Percentiles rank a stretch among this genome's conserved stretches.
phyloP scores from a whole-genome alignment of 2,113 vertebrate species.

The Ciconia maguari region DNA sequence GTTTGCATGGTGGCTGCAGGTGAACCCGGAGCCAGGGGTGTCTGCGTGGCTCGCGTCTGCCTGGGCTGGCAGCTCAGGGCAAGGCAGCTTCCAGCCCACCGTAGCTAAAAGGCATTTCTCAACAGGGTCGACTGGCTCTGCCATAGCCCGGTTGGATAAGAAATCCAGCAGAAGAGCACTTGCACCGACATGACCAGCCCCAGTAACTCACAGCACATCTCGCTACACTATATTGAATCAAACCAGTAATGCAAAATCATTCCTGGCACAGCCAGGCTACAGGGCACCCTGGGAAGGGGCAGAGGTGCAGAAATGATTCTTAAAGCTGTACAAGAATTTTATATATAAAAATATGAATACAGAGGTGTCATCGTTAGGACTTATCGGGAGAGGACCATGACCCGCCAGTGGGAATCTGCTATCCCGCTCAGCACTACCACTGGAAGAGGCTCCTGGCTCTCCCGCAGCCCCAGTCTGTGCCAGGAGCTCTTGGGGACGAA shows the following conservation, averaged over 20 bases:
- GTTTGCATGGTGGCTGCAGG: accelerated
- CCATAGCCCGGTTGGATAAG: neutral
- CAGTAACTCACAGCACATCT: neutral
- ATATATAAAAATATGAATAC: neutral
- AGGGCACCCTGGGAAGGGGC: neutral
- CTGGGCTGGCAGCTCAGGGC: neutral
- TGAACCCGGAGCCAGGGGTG: neutral
- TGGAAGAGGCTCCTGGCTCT: neutral
- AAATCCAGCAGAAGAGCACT: neutral
- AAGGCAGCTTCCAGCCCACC: neutral
- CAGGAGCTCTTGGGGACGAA: neutral
- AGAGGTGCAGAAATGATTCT: neutral
- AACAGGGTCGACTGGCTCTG: neutral
- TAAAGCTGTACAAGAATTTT: neutral
- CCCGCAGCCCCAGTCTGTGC: neutral
- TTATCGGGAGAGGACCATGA: accelerated
- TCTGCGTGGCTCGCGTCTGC: neutral
- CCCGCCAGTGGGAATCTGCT: neutral
- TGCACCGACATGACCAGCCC: too few relatives aligned
- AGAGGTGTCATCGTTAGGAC: neutral
- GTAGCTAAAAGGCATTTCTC: neutral
- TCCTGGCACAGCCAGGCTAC: neutral
- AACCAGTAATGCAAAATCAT: neutral
- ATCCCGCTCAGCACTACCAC: accelerated
- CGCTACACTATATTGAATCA: accelerated